Conservation (phyloP, 2,888 invertebrate genomes). For the Drosophila incognita region DNA sequence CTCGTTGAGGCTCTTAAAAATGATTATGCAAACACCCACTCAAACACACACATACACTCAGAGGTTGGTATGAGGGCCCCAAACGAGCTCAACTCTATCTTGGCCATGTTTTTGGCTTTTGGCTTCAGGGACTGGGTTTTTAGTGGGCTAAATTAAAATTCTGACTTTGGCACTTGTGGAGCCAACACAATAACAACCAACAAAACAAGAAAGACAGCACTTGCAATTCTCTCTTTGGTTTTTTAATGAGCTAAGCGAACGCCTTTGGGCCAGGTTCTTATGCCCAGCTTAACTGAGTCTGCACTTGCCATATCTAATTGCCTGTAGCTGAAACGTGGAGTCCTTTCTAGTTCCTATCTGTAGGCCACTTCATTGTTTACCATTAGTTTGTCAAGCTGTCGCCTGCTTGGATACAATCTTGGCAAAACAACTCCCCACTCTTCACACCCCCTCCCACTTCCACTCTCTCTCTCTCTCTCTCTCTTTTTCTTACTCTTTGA, state of each 20-base stretch:
- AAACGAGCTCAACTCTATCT: conserved; percentile 47
- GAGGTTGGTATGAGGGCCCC: conserved; percentile 13
- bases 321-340: conserved; percentile 9
- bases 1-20: conserved; percentile 49
- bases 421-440: not conserved
- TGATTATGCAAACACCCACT: conserved; percentile 73
- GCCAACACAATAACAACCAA: conserved; percentile 27
- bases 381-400: conserved; percentile 78
- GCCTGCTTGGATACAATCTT: conserved; percentile 38
- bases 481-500: not conserved
- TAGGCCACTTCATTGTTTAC: conserved; percentile 53
- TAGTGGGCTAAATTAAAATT: conserved; percentile 68
- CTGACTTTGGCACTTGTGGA: conserved; percentile 77
- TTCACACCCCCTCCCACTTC: rapidly evolving
- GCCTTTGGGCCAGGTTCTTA: conserved; percentile 34
- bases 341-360: conserved; percentile 15
- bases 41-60: conserved; percentile 22
- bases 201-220: conserved; percentile 14
- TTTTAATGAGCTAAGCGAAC: conserved; percentile 68
- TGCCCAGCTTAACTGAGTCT: conserved; percentile 18
- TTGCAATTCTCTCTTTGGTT: conserved; percentile 45
- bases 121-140: conserved; percentile 28
- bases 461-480: no score
- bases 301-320: conserved; percentile 30
- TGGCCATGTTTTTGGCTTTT: conserved; percentile 44